Base-by-base conservation (phyloP, 35 echinoderm and acorn worm species). In the Ophiothrix spiculata region DNA sequence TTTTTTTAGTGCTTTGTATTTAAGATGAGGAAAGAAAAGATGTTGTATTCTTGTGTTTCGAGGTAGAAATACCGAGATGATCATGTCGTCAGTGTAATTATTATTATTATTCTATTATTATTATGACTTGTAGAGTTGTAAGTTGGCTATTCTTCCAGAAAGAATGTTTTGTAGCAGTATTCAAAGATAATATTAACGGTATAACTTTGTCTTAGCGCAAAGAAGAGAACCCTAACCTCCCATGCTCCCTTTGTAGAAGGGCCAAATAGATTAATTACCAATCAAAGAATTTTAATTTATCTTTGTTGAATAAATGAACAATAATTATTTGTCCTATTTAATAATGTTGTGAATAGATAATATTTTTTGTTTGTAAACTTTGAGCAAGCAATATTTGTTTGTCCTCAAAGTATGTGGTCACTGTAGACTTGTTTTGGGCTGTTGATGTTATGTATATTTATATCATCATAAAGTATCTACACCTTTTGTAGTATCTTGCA, bases 71-170 rank as follows among this genome's bases (percentile, higher is more conserved):
- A n/a, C n/a, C n/a, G n/a, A n/a, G n/a, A n/a, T n/a, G n/a, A n/a
- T n/a, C n/a, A n/a, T n/a, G n/a, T n/a, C n/a, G n/a, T n/a, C 60
- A 69, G 60, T 69, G 60, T 10, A 15, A 69, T 15, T 69, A 69
- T 69, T 10, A 49, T 49, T 49, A 49, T 49, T 49, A 49, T 49
- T 69, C 25, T 69, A 69, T 69, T 69, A 69, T 69, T 69, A 69
- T 69, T 69, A 69, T 69, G 60, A 69, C n/a, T 15, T 69, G 60
- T 69, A 10, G 60, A 69, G 3, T 69, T 69, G 60, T 69, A 69
- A 69, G 60, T 69, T 69, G 60, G 16, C 60, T 69, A 69, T 69
- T 69, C 60, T 69, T 69, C 60, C 60, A 69, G 60, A 69, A 69
- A n/a, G 60, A 54, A 54, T 25, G 17, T 69, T 69, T 69, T n/a